Percentiles rank a stretch among this genome's conserved stretches.
phyloP scores from a whole-genome alignment of 2,113 vertebrate genomes.

The Sarotherodon lohbergeri region DNA sequence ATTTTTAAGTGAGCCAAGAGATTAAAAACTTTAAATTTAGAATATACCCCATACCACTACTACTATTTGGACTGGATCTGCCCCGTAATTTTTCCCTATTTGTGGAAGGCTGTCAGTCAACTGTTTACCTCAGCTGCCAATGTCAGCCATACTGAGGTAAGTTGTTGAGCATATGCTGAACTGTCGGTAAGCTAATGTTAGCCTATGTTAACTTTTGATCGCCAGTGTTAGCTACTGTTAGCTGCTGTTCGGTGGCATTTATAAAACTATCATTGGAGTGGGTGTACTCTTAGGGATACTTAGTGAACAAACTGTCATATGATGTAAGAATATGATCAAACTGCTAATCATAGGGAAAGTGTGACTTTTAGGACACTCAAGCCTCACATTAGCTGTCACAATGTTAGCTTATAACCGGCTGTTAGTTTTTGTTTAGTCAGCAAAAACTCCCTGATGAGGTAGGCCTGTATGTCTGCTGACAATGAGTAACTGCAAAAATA shows the following conservation, averaged over 20 bases:
- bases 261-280: neutral
- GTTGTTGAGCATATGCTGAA: fast-evolving
- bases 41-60: neutral
- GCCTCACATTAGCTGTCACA: neutral
- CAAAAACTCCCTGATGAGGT: neutral
- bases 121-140: neutral
- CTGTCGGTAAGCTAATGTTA: neutral
- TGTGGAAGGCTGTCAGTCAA: neutral
- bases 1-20: neutral
- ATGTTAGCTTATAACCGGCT: neutral
- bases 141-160: neutral
- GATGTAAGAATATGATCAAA: neutral
- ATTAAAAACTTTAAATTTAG: fast-evolving
- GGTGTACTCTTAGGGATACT: neutral
- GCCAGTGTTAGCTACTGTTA: neutral
- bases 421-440: neutral
- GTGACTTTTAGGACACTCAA: neutral
- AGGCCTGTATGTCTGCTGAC: neutral
- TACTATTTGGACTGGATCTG: neutral
- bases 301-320: neutral
- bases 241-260: neutral
- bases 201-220: neutral
- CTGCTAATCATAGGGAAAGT: neutral
- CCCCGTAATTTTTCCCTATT: fast-evolving
- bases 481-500: neutral